These are phyloP conservation scores for Pteronura brasiliensis DNA, from an alignment of 2,113 vertebrate species.

Conservation along the genomic window DNA sequence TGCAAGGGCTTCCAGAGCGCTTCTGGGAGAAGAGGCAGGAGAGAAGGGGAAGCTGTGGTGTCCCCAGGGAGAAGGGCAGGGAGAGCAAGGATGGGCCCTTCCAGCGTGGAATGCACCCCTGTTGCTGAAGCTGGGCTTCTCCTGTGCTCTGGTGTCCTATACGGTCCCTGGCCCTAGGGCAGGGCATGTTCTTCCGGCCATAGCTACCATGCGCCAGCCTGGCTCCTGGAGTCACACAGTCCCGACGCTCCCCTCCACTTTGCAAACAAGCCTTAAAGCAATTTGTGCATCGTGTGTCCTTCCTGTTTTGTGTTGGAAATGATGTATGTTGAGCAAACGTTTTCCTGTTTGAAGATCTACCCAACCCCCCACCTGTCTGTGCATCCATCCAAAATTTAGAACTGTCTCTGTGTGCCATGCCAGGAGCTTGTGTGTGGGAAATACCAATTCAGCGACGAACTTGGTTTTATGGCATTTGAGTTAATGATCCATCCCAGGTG, in stretches of 20 bases:
- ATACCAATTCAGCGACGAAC: fast-evolving
- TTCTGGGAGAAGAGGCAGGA: no score
- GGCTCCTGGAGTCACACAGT: fast-evolving
- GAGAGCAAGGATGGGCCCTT: no score
- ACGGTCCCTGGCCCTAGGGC: fast-evolving
- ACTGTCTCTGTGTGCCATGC: not conserved
- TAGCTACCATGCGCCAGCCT: fast-evolving
- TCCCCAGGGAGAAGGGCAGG: no score
- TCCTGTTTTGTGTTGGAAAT: not conserved
- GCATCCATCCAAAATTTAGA: fast-evolving
- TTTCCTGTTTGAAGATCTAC: not conserved
- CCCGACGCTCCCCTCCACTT: fast-evolving
- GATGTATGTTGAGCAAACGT: not conserved
- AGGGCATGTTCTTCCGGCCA: fast-evolving
- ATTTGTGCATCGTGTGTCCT: fast-evolving
- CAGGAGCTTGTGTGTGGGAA: not conserved
- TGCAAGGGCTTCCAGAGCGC: not conserved
- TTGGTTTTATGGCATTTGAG: fast-evolving
- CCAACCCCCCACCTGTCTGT: fast-evolving
- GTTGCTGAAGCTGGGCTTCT: not conserved
- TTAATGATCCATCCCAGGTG: fast-evolving
- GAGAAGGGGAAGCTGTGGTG: not conserved
- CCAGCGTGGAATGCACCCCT: not conserved
- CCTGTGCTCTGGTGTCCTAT: fast-evolving
- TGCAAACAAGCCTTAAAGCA: not conserved